Evolutionary conservation across 2,888 invertebrate species (phyloP), one percentile per base, ranked within the genome.

Genomic region (Chironomus riparius): DNA sequence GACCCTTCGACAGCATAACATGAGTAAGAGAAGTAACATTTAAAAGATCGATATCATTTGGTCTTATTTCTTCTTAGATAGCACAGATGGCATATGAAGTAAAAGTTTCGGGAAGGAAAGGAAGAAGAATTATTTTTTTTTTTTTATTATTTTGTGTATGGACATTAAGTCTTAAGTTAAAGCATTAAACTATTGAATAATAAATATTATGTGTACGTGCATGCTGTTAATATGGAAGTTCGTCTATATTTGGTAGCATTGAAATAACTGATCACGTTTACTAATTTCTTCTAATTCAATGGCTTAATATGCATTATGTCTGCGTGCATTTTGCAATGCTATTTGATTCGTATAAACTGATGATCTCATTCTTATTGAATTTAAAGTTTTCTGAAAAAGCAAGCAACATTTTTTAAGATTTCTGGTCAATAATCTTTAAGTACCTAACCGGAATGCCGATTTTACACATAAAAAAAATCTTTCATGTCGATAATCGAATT

Each of bases 41-140:
- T 56, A 72, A 72, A 72, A 62, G 72, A 74, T 74, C 68, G 65
- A 74, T 74, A 74, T 74, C 74, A 74, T 73, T 73, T 38, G 62
- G 71, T 24, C 62, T 62, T 62, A 38, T 38, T 71, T 10, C n/a
- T 13, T 28, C 47, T 61, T 12, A 24, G 61, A 50, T 28, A 22
- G 47, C 74, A 74, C 74, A 74, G 74, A 74, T 74, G 74, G 74
- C 56, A 56, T 56, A 56, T 56, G 18, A n/a, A 15, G 56, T 18
- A 56, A 18, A 56, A 56, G 18, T 56, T 50, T 56, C 56, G 15
- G 38, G 38, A 38, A 38, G 38, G 10, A 38, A 10, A 38, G 38
- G 38, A 38, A 38, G 38, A 38, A 38, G 38, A 38, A 38, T 28
- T 28, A 28, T 28, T n/a, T n/a, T n/a, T n/a, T n/a, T n/a, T n/a